Conservation (phyloP, 2,797 vertebrate genomes). For the Intellagama lesueurii region DNA sequence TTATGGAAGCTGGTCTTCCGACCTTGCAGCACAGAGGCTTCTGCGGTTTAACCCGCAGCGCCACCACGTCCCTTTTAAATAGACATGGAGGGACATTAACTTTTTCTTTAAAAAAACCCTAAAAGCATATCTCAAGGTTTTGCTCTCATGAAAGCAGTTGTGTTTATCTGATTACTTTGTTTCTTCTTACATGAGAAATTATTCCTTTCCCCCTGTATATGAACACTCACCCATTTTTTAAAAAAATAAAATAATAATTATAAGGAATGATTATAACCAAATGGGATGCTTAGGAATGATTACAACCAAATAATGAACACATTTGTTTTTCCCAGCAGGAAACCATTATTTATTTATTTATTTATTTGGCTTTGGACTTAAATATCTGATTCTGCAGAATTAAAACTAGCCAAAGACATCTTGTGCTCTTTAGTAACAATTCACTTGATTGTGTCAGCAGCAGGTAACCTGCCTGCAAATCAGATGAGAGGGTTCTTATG, state of each 20-base stretch:
- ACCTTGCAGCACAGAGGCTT: too few species aligned
- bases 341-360: slow-evolving; percentile 38
- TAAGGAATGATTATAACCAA: not conserved
- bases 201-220: not conserved
- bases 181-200: slow-evolving; percentile 24
- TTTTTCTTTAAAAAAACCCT: not conserved
- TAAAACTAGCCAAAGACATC: slow-evolving; percentile 67
- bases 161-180: slow-evolving; percentile 16
- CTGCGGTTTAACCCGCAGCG: too few species aligned
- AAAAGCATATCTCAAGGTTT: slow-evolving; percentile 20
- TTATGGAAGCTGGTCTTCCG: too few species aligned
- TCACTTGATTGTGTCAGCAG: slow-evolving; percentile 37
- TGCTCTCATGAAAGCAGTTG: slow-evolving; percentile 35
- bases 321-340: slow-evolving; percentile 58
- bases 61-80: too few species aligned
- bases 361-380: slow-evolving; percentile 17
- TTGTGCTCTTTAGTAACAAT: slow-evolving; percentile 26
- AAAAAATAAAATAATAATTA: not conserved
- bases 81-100: not conserved
- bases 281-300: too few species aligned
- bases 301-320: slow-evolving; percentile 56
- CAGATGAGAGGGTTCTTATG: slow-evolving; percentile 41
- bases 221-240: not conserved
- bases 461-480: slow-evolving; percentile 53
- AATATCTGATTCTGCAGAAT: slow-evolving; percentile 66